Evolutionary conservation across 2,113 vertebrate species (phyloP).

Genomic region (Danio rerio): DNA sequence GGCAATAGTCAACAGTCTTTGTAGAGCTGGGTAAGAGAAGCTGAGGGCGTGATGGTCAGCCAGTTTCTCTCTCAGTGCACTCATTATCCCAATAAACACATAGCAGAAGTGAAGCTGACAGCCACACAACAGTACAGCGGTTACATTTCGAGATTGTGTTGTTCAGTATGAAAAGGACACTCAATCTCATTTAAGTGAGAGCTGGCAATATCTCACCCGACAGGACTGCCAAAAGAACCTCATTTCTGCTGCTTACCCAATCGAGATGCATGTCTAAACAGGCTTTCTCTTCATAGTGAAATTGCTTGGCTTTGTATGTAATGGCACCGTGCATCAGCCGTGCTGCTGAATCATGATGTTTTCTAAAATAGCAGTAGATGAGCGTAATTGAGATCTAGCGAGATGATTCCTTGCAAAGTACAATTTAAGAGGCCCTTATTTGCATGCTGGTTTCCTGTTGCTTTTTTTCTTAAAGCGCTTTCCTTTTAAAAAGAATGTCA

Average conservation of each 20-base stretch:
- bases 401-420: slow-evolving; percentile 22
- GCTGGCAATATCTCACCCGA: slow-evolving; percentile 15
- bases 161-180: slow-evolving; percentile 29
- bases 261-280: slow-evolving; percentile 25
- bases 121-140: slow-evolving; percentile 38
- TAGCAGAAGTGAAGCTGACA: slow-evolving; percentile 28
- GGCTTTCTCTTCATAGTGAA: slow-evolving; percentile 7
- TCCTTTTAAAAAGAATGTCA: not conserved
- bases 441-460: not conserved
- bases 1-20: slow-evolving; percentile 15
- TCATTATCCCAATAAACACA: slow-evolving; percentile 37
- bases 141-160: slow-evolving; percentile 22
- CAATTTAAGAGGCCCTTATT: not conserved
- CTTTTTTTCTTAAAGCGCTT: slow-evolving; percentile 9
- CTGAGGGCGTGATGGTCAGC: not conserved
- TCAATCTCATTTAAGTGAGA: slow-evolving; percentile 19
- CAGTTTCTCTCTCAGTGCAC: not conserved
- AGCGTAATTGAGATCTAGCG: slow-evolving; percentile 24
- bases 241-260: not conserved
- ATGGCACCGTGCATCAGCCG: not conserved
- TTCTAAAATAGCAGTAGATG: slow-evolving; percentile 15
- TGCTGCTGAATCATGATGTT: slow-evolving; percentile 19
- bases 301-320: not conserved
- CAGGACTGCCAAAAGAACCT: slow-evolving; percentile 14
- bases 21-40: not conserved